Conservation (phyloP, 2,797 vertebrate genomes). For the Naso thynnoides region DNA sequence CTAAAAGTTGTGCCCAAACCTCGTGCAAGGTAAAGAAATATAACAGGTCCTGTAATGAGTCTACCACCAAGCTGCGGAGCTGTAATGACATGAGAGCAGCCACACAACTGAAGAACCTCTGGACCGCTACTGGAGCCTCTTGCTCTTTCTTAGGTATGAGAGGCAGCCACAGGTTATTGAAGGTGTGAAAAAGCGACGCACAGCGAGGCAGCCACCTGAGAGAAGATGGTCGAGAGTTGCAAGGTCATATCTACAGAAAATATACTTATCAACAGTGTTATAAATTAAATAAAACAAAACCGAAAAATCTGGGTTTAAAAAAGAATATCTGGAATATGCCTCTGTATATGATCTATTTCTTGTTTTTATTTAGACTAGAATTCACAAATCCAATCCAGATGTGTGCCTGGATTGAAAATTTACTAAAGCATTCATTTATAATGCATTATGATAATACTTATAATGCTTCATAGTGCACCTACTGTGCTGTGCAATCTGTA, state of each 20-base stretch:
- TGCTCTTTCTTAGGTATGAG: conserved; percentile 80
- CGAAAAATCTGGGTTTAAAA: background rate
- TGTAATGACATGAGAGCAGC: conserved; percentile 92
- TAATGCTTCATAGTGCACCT: too few relatives aligned
- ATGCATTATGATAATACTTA: too few relatives aligned
- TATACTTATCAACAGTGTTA: background rate
- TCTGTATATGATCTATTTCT: too few relatives aligned
- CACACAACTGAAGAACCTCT: conserved; percentile 88
- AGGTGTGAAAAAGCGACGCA: conserved; percentile 82
- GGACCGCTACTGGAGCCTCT: conserved; percentile 72
- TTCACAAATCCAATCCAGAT: background rate
- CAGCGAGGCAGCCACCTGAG: conserved; percentile 92
- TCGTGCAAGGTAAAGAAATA: conserved; percentile 88
- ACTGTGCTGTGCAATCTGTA: too few relatives aligned
- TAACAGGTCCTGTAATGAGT: conserved; percentile 90
- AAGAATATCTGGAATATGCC: background rate
- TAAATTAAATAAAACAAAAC: background rate
- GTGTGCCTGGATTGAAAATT: background rate
- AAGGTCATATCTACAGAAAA: background rate
- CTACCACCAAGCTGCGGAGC: conserved; percentile 88
- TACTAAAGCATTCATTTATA: too few relatives aligned
- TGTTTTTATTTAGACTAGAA: background rate
- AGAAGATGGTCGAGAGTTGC: background rate
- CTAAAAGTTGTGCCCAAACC: conserved; percentile 74
- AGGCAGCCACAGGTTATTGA: conserved; percentile 83